Base-by-base conservation (phyloP, 2,113 vertebrate species). In the Ceyx cyanopectus region DNA sequence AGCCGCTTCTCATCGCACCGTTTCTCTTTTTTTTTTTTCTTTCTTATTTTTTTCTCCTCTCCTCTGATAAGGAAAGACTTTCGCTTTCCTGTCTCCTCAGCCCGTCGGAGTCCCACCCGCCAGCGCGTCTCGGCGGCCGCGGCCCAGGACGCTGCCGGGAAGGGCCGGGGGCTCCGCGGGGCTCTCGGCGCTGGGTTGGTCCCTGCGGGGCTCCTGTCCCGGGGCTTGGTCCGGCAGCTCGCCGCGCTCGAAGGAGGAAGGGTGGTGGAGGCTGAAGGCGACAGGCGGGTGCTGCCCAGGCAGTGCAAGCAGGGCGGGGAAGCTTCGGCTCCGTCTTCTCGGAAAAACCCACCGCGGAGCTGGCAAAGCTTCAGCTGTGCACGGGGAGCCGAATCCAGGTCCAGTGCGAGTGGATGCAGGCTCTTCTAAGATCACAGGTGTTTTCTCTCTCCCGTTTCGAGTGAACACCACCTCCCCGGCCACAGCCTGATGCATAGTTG, bases 251-350 rank as follows among this genome's bases (percentile, higher is more conserved):
- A 43, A 20, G 40, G 51, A 8, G 37, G 46, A 7, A 37, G 46
- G 45, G 34, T 7, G 34, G 20, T 5, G 32, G 74, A 6, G 51
- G 30, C 43, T 15, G 80, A 4, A 15, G 62, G 50, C 13, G 6
- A 9, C 5, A 9, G 67, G 30, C 4, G 72, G 14, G 61, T 60
- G 68, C 58, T 16, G 70, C 48, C 29, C 18, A 1, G 29, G 48
- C 20, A 34, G 37, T 5, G 13, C 27, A 7, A 3, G 14, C 4
- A 2, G 3, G 3, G 1, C 1, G 46, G n/a, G 3, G 43, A 50
- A 67, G 30, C 22, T 11, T 80, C 17, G 72, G 58, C 48, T 41
- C 58, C 9, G 29, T 37, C 23, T 26, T 14, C 5, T 43, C 10
- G n/a, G 14, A 9, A 8, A 61, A 50, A 17, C 19, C 2, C 30